Base-by-base conservation (phyloP, 2,888 invertebrate species). In the Mesorhabditis sp. region DNA sequence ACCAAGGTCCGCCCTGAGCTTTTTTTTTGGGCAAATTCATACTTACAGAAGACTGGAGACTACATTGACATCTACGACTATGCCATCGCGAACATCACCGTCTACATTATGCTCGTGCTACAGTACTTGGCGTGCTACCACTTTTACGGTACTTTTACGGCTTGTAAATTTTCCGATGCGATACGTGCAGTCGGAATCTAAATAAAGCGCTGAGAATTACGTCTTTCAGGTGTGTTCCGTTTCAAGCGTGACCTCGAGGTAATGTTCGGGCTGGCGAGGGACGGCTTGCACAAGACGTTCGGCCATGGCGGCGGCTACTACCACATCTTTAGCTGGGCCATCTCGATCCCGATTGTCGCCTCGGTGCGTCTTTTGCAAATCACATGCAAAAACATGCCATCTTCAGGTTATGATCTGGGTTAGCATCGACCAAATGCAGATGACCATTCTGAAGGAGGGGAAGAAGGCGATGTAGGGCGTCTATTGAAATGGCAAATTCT, bases 31-130 rank as follows among this genome's bases (percentile, higher is more conserved):
- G 7, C 58, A 13, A 50, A 50, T n/a, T 1, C n/a, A 2, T 13
- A 50, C 7, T 50, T 50, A 13, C 58, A 50, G 58, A n/a, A n/a
- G 7, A n/a, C 58, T 50, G 58, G 58, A 10, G 58, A n/a, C 7
- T 50, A n/a, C 10, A n/a, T 50, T 50, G 58, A 50, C n/a, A 50
- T 50, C n/a, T 50, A 50, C 58, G 58, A 50, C n/a, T 50, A 13
- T n/a, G 7, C 58, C 58, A n/a, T 50, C 10, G 7, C 58, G 10
- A 50, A n/a, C 58, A 13, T 50, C n/a, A n/a, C n/a, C 58, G n/a
- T 50, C 58, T 50, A 13, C 58, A 50, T 50, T n/a, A 50, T 50
- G 10, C 7, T 50, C n/a, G 7, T 50, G 10, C n/a, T 10, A 10
- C 10, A 50, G 58, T 13, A 13, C 58, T 13, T 50, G 10, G 58